Conservation (phyloP, 2,888 invertebrate species). For the Hedya salicella region DNA sequence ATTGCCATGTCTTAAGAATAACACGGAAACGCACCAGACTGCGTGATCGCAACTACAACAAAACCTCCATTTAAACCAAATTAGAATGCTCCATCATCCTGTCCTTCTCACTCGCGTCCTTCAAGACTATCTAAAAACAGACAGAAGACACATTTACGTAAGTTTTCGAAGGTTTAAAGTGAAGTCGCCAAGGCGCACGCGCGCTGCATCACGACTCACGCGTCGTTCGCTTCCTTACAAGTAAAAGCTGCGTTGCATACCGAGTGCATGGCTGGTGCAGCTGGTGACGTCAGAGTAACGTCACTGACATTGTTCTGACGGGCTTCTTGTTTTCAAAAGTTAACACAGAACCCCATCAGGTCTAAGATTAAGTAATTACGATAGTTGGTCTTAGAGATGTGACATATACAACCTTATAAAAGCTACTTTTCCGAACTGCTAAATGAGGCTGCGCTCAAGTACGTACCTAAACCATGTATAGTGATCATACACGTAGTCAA, state of each 20-base stretch:
- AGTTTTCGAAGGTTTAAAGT: not conserved
- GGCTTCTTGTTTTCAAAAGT: too few species aligned
- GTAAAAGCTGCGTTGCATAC: slow-evolving; percentile 9
- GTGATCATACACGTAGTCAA: too few species aligned
- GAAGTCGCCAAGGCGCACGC: not conserved
- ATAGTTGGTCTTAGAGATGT: too few species aligned
- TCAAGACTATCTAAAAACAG: slow-evolving; percentile 12
- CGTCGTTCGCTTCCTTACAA: not conserved
- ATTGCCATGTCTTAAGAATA: not conserved
- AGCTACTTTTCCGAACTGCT: too few species aligned
- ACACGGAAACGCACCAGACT: slow-evolving; percentile 4
- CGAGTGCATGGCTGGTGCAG: not conserved
- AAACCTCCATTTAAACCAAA: not conserved
- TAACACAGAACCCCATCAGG: too few species aligned
- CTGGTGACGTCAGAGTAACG: slow-evolving; percentile 20
- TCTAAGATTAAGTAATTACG: too few species aligned
- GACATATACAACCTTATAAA: too few species aligned
- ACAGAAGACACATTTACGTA: not conserved
- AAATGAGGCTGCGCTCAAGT: too few species aligned
- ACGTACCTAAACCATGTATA: too few species aligned
- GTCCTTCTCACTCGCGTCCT: not conserved
- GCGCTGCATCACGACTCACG: slow-evolving; percentile 12
- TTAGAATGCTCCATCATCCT: not conserved
- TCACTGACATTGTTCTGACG: slow-evolving; percentile 6
- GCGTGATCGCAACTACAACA: not conserved